Base-by-base conservation (phyloP, 2,113 vertebrate species). In the Psilopogon haemacephalus region DNA sequence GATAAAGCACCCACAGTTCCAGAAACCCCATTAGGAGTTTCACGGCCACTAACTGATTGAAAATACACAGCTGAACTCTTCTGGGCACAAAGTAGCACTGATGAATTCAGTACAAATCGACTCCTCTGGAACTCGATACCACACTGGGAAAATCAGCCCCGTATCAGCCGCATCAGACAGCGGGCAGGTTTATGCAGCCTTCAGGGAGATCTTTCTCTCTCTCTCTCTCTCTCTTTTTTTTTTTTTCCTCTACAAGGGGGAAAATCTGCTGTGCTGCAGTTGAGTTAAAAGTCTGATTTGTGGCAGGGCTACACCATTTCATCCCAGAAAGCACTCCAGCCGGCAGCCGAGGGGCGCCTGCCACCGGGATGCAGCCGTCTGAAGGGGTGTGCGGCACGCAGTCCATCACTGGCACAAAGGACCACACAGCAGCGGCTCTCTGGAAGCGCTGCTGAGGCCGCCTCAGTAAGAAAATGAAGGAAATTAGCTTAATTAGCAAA, bases 1-100 rank as follows among this genome's bases (percentile, higher is more conserved):
- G 76, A 95, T 90, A 93, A 91, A 94, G 92, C 80, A 87, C 81
- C 84, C 88, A 59, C 76, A 71, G 85, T 82, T 87, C 89, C 92
- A 94, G 81, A 83, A 94, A 93, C 63, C 73, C 89, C 92, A 88
- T 94, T 64, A 95, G 18, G 85, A 44, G 79, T 32, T 50, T 87
- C 80, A 91, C 79, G 84, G 93, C 81, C 59, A 8, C 86, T 91
- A 82, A 88, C 81, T 95, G 90, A 94, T 88, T 72, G 93, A 87
- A 92, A 96, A 62, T 38, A 94, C 48, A 94, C 84, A 89, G 82
- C 84, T 54, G 80, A 72, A 27, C 85, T 94, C 77, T 73, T 28
- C 83, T 84, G 92, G 90, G 89, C 56, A 95, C 93, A 92, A 82
- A 91, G 85, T 63, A 67, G 63, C 48, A 33, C 88, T 94, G 74